Evolutionary conservation across 2,888 invertebrate species (phyloP).

Genomic region (Bombyx huttoni): DNA sequence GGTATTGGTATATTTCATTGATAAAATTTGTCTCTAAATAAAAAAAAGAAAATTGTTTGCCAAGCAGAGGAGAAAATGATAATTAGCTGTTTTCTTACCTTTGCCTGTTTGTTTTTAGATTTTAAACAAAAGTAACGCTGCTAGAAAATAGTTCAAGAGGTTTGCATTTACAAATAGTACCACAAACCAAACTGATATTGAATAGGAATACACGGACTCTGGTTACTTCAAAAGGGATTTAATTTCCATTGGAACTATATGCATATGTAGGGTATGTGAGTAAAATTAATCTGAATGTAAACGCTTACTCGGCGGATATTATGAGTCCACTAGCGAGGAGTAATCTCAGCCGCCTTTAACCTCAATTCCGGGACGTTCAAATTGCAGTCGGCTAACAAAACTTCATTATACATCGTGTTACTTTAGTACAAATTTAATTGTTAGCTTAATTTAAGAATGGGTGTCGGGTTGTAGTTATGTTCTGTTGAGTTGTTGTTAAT

Average conservation of each 20-base stretch:
- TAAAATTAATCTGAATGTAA: slow-evolving; percentile 15
- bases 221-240: not conserved
- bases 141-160: not conserved
- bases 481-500: no score
- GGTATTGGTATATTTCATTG: no score
- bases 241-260: not conserved
- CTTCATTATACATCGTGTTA: slow-evolving; percentile 31
- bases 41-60: no score
- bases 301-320: slow-evolving; percentile 32
- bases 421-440: slow-evolving; percentile 11
- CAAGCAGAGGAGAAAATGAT: no score
- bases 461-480: no score
- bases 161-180: not conserved
- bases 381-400: slow-evolving; percentile 17
- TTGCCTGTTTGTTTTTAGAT: no score
- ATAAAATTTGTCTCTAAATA: no score
- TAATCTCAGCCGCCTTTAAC: slow-evolving; percentile 46
- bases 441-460: slow-evolving; percentile 6
- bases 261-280: slow-evolving; percentile 1
- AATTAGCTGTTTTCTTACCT: no score
- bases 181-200: slow-evolving; percentile 2
- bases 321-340: slow-evolving; percentile 33
- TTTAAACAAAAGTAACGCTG: not conserved
- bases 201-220: slow-evolving; percentile 5
- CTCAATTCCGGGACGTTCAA: slow-evolving; percentile 16